These are phyloP conservation scores for Drosophila ustulata DNA, from an alignment of 2,888 invertebrate genomes.

Conservation along the genomic window DNA sequence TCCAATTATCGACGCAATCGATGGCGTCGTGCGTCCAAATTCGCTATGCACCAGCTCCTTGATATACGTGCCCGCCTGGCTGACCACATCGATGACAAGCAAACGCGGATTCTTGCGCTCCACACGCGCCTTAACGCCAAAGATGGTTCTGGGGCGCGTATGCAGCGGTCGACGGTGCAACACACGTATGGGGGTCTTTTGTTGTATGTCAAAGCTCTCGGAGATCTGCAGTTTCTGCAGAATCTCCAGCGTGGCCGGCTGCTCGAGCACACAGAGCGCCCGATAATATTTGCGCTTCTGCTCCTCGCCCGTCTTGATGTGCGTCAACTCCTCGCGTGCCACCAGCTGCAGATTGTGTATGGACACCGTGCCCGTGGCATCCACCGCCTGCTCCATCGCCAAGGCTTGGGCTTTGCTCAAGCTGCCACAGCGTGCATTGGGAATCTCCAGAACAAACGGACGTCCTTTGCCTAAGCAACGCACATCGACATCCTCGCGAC, in stretches of 20 bases:
- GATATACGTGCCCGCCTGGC: constrained; percentile 97
- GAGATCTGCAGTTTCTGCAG: constrained; percentile 85
- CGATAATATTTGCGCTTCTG: constrained; percentile 94
- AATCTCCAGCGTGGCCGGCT: constrained; percentile 86
- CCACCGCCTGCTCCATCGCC: constrained; percentile 87
- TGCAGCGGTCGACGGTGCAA: constrained; percentile 93
- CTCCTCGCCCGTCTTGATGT: constrained; percentile 94
- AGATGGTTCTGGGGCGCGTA: constrained; percentile 88
- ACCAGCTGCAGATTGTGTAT: constrained; percentile 89
- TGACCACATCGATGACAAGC: constrained; percentile 89
- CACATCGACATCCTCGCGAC: constrained; percentile 99
- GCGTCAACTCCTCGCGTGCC: constrained; percentile 88
- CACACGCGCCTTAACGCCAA: constrained; percentile 87
- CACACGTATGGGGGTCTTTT: constrained; percentile 96
- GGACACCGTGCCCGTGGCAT: constrained; percentile 86
- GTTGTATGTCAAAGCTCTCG: constrained; percentile 87
- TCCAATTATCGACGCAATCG: constrained; percentile 89
- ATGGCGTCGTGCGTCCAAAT: constrained; percentile 94
- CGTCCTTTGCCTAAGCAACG: constrained; percentile 95
- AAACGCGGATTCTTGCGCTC: constrained; percentile 85
- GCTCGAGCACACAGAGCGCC: constrained; percentile 89
- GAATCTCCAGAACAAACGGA: constrained; percentile 96
- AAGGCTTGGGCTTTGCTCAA: constrained; percentile 86
- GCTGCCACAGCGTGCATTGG: constrained; percentile 88
- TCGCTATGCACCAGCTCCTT: constrained; percentile 99